A percentile compares a stretch with the other conserved stretches of the same genome.
These are phyloP conservation scores for Prionace glauca DNA, from an alignment of 2,797 vertebrate species.

Conservation along the genomic window DNA sequence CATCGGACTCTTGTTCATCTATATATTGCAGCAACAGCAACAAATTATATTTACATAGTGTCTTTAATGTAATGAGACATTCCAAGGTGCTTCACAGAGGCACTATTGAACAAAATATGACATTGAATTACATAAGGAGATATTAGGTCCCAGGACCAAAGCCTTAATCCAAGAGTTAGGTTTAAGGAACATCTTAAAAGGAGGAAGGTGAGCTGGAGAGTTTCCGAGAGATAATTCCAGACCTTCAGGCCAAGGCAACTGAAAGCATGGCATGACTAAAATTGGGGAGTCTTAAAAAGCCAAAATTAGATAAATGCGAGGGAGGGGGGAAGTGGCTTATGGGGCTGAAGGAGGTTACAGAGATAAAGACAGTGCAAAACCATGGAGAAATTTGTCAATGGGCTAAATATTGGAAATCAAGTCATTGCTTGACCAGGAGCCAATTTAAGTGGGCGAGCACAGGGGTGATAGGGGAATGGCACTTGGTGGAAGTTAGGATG, in stretches of 20 bases:
- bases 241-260: background rate
- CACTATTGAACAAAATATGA: background rate
- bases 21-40: background rate
- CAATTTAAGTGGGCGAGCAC: no score
- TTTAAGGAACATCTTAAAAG: background rate
- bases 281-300: background rate
- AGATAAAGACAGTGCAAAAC: no score
- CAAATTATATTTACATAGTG: background rate
- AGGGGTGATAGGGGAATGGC: no score
- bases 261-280: background rate
- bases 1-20: background rate
- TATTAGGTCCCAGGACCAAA: background rate
- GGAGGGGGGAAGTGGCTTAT: background rate
- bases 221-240: background rate
- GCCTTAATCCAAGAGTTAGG: background rate
- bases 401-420: no score
- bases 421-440: no score
- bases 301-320: background rate
- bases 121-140: background rate
- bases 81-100: background rate
- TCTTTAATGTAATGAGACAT: background rate
- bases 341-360: background rate
- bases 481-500: no score
- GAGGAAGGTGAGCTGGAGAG: background rate
- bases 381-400: no score